phyloP scores from a whole-genome alignment of 1,140 invertebrate species.

The Bombus huntii region DNA sequence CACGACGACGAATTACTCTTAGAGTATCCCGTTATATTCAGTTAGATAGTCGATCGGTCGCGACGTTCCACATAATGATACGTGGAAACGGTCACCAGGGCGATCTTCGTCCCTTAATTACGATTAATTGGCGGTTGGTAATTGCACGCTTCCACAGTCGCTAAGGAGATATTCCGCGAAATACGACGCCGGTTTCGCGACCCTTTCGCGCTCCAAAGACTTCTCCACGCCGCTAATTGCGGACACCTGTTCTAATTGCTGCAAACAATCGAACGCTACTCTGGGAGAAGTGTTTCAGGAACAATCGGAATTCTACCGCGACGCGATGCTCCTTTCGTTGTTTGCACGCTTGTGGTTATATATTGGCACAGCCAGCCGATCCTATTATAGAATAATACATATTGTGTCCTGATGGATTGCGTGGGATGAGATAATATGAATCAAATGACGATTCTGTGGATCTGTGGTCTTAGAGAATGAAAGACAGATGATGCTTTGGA shows the following conservation, averaged over 20 bases:
- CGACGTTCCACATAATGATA: conserved; percentile 18
- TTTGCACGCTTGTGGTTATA: not conserved
- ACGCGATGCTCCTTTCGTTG: not conserved
- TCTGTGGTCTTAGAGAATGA: not conserved
- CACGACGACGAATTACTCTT: conserved; percentile 19
- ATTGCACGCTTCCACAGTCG: not conserved
- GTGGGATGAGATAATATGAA: not conserved
- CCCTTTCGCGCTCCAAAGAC: not conserved
- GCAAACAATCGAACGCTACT: not conserved
- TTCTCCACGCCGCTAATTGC: conserved; percentile 13
- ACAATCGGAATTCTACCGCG: not conserved
- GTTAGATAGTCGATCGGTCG: not conserved
- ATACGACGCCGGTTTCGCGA: not conserved
- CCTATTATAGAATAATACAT: not conserved
- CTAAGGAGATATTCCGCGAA: conserved; percentile 29
- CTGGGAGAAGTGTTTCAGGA: not conserved
- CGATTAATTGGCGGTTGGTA: conserved; percentile 12
- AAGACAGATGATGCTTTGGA: not conserved
- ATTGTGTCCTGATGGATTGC: not conserved
- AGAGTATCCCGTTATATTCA: conserved; percentile 18
- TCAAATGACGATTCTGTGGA: not conserved
- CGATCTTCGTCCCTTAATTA: conserved; percentile 32
- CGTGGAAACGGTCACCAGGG: not conserved
- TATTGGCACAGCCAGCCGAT: not conserved
- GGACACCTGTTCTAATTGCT: conserved; percentile 19